These are phyloP conservation scores for Bombylius major DNA, from an alignment of 2,888 invertebrate genomes.

Conservation along the genomic window DNA sequence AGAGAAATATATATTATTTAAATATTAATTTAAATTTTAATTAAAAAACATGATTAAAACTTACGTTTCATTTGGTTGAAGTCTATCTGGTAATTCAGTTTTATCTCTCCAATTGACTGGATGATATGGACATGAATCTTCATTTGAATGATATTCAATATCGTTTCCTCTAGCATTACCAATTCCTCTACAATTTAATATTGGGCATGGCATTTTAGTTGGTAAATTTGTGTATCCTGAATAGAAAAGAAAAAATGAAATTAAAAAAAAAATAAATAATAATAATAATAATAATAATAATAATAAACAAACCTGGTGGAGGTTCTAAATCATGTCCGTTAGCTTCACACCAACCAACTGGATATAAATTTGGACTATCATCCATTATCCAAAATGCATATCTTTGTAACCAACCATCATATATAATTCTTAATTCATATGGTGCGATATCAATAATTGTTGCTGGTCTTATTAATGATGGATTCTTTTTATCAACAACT, in stretches of 20 bases:
- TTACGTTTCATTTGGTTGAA: neutral
- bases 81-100: conserved; percentile 25
- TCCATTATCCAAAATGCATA: conserved; percentile 85
- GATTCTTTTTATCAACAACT: conserved; percentile 71
- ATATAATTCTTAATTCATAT: conserved; percentile 64
- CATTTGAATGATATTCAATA: conserved; percentile 56
- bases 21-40: too few species aligned
- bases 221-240: conserved; percentile 1
- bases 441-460: conserved; percentile 63
- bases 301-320: conserved; percentile 53
- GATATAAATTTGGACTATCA: conserved; percentile 81
- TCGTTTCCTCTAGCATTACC: conserved; percentile 76
- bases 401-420: conserved; percentile 79
- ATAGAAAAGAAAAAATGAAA: conserved; percentile 7
- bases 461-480: conserved; percentile 74
- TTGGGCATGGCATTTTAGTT: conserved; percentile 55
- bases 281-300: neutral
- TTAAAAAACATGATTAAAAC: too few species aligned
- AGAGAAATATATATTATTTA: too few species aligned
- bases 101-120: conserved; percentile 29
- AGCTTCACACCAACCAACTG: conserved; percentile 81
- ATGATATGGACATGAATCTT: conserved; percentile 66
- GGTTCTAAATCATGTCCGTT: conserved; percentile 78
- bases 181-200: conserved; percentile 75
- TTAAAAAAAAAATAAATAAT: conserved; percentile 1